Conservation (phyloP, 2,888 invertebrate species). For the Leucophenga maculata region DNA sequence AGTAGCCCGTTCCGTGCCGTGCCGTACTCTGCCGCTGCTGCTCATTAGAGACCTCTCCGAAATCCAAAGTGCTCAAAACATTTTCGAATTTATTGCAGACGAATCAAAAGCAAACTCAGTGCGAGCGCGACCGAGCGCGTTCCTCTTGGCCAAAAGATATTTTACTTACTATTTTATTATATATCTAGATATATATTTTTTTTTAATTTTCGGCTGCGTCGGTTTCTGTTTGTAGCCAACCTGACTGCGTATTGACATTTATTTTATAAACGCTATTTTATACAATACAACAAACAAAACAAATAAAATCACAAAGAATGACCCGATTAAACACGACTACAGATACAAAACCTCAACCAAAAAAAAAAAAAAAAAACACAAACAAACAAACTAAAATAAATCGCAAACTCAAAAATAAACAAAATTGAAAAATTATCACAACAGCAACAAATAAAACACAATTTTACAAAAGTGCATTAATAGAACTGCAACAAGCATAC, state of each 20-base stretch:
- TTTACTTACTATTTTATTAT: background rate
- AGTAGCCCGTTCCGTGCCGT: too few species aligned
- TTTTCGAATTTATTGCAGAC: constrained; percentile 18
- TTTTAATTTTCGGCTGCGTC: background rate
- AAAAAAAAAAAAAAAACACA: constrained; percentile 16
- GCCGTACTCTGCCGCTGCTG: background rate
- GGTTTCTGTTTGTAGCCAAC: too few species aligned
- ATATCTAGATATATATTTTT: background rate
- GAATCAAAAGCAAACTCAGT: constrained; percentile 57
- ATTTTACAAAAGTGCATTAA: constrained; percentile 42
- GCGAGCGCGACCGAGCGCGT: constrained; percentile 62
- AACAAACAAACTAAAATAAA: constrained; percentile 5
- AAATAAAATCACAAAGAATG: constrained; percentile 19
- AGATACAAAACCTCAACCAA: constrained; percentile 13
- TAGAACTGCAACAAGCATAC: constrained; percentile 58
- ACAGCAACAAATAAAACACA: constrained; percentile 25
- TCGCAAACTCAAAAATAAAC: background rate
- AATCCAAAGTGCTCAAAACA: constrained; percentile 4
- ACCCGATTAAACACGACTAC: constrained; percentile 24
- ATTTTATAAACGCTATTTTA: constrained; percentile 24
- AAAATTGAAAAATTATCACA: background rate
- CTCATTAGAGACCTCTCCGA: constrained; percentile 7
- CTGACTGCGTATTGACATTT: background rate
- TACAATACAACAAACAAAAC: constrained; percentile 25
- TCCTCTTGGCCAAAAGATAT: constrained; percentile 35